phyloP scores from a whole-genome alignment of 2,888 invertebrate species.

The Parasteatoda lunata region DNA sequence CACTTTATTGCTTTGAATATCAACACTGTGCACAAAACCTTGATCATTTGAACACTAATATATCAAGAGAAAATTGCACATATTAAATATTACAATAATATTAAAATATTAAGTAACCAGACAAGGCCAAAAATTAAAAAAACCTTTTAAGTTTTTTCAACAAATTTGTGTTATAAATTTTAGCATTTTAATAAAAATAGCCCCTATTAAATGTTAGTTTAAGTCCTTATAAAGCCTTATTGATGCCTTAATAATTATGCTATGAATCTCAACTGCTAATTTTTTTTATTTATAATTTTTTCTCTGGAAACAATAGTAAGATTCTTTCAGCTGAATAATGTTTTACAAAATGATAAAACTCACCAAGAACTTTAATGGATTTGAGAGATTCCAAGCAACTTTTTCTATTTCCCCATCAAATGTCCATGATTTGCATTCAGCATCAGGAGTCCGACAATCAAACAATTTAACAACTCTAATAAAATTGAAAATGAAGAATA shows the following conservation, averaged over 20 bases:
- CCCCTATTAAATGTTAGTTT: not conserved
- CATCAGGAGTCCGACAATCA: slow-evolving; percentile 82
- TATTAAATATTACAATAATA: no score
- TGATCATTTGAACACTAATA: slow-evolving; percentile 77
- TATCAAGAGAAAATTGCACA: no score
- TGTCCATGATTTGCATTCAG: slow-evolving; percentile 81
- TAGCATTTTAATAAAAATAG: not conserved
- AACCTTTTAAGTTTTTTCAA: not conserved
- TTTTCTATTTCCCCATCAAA: slow-evolving; percentile 89
- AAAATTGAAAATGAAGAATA: no score
- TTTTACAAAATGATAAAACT: slow-evolving; percentile 72
- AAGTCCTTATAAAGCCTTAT: not conserved
- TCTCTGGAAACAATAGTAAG: slow-evolving; percentile 7
- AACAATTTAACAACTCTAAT: slow-evolving; percentile 83
- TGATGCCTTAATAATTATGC: not conserved
- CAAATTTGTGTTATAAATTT: not conserved
- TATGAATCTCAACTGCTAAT: not conserved
- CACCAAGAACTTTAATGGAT: slow-evolving; percentile 86
- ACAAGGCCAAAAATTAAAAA: no score
- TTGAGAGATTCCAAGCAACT: slow-evolving; percentile 86
- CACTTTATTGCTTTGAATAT: slow-evolving; percentile 81
- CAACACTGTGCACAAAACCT: slow-evolving; percentile 83
- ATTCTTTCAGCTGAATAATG: slow-evolving; percentile 5
- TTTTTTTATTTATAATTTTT: not conserved
- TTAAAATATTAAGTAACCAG: no score